Conservation (phyloP, 1,140 invertebrate genomes). For the Nephotettix cincticeps region DNA sequence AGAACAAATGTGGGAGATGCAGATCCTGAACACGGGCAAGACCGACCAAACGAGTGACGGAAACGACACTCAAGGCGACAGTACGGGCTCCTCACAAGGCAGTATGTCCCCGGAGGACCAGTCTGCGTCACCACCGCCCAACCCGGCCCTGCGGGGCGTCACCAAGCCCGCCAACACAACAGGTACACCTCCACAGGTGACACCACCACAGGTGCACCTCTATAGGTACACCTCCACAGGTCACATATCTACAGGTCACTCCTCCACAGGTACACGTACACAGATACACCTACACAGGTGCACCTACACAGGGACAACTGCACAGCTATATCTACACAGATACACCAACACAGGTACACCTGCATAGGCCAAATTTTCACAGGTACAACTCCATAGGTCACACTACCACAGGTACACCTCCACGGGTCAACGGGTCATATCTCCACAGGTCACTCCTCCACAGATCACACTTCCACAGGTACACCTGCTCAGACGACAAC, state of each 20-base stretch:
- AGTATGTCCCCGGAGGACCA: conserved; percentile 43
- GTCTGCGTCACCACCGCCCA: conserved; percentile 42
- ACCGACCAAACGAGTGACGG: conserved; percentile 39
- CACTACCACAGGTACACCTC: conserved; percentile 3
- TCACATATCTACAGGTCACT: too few relatives aligned
- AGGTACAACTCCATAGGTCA: neutral
- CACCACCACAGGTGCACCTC: neutral
- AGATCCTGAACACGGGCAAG: conserved; percentile 33
- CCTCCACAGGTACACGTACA: neutral
- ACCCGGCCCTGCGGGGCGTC: conserved; percentile 55
- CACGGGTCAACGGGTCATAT: too few relatives aligned
- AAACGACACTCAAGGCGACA: conserved; percentile 14
- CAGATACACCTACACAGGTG: neutral
- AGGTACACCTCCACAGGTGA: neutral
- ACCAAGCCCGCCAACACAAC: conserved; percentile 46
- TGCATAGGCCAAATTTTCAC: too few relatives aligned
- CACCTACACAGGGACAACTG: neutral
- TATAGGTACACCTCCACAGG: neutral
- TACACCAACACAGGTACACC: neutral
- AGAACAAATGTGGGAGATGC: conserved; percentile 82
- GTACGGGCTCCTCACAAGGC: conserved; percentile 18
- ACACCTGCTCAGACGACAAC: too few relatives aligned
- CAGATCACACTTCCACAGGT: too few relatives aligned
- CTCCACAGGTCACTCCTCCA: too few relatives aligned
- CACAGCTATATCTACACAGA: neutral